These are phyloP conservation scores for Cinara cedri DNA, from an alignment of 2,888 invertebrate genomes.

Conservation along the genomic window DNA sequence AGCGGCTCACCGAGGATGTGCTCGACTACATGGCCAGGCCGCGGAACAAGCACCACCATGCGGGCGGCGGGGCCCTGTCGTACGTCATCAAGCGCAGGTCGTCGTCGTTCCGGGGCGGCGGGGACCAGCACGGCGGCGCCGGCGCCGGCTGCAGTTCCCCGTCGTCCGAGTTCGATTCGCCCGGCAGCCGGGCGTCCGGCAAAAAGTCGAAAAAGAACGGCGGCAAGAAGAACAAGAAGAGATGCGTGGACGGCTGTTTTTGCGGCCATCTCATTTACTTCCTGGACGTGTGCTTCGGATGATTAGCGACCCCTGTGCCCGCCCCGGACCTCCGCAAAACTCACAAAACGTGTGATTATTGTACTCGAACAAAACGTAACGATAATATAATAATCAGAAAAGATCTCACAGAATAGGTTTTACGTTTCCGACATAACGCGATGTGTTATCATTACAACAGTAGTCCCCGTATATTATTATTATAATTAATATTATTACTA, in stretches of 20 bases:
- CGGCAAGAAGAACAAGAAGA: conserved; percentile 60
- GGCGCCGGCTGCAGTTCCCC: conserved; percentile 7
- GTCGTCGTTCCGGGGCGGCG: conserved; percentile 13
- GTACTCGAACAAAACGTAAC: too few relatives aligned
- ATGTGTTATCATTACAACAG: too few relatives aligned
- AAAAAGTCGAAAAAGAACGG: conserved; percentile 25
- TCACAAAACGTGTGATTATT: too few relatives aligned
- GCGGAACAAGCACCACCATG: not conserved
- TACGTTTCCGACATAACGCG: too few relatives aligned
- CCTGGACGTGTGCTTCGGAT: conserved; percentile 47
- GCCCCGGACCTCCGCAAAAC: not conserved
- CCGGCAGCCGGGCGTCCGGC: conserved; percentile 18
- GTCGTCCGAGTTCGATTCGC: conserved; percentile 45
- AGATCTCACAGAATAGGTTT: too few relatives aligned
- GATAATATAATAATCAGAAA: too few relatives aligned
- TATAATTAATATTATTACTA: too few relatives aligned
- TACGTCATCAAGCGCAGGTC: conserved; percentile 53
- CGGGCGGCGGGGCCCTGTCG: conserved; percentile 14
- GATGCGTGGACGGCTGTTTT: conserved; percentile 66
- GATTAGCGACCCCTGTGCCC: not conserved
- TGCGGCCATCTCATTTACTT: conserved; percentile 65
- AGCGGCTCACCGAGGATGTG: conserved; percentile 41
- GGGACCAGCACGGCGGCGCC: not conserved
- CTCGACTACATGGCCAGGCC: conserved; percentile 38
- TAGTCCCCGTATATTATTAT: too few relatives aligned